Base-by-base conservation (phyloP, 2,888 invertebrate genomes). In the Spisula subtruncata region DNA sequence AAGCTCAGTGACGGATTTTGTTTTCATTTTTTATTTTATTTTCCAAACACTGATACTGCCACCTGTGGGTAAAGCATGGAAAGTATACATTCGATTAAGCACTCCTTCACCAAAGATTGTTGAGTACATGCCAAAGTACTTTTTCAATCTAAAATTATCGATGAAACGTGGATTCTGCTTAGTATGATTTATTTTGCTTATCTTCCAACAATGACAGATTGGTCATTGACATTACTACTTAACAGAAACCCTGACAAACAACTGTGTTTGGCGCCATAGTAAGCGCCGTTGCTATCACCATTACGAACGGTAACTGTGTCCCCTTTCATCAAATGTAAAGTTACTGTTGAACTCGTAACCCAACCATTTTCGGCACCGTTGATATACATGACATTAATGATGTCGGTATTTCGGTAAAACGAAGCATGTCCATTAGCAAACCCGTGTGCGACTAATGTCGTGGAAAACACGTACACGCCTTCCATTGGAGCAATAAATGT, bases 181-280 rank as follows among this genome's bases (percentile, higher is more conserved):
- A n/a, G n/a, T n/a, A n/a, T n/a, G n/a, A n/a, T n/a, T n/a, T n/a
- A n/a, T n/a, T n/a, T n/a, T 35, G 18, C 32, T 60, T 60, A 60
- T 60, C 29, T 25, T 1, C 84, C n/a, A n/a, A n/a, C 84, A 51
- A 84, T 46, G 10, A 75, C 48, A 51, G 32, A 46, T 0, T 25
- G 25, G 8, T 29, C 51, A 12, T 41, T n/a, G 48, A 4, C 41
- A n/a, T n/a, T 8, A 12, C 66, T 41, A 12, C 66, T n/a, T 5
- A 84, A 66, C 18, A 85, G 85, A 35, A 85, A 85, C 0, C 85
- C 85, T 14, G 85, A 54, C 16, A 85, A 85, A 20, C 54, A 20
- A n/a, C 56, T 80, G 56, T 85, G 56, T n/a, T 80, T 79, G 16
- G 16, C 2, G 6, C 85, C 85, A n/a, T 2, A 6, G 18, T 46